phyloP scores from a whole-genome alignment of 2,113 vertebrate species.

The Ctenomys sociabilis region DNA sequence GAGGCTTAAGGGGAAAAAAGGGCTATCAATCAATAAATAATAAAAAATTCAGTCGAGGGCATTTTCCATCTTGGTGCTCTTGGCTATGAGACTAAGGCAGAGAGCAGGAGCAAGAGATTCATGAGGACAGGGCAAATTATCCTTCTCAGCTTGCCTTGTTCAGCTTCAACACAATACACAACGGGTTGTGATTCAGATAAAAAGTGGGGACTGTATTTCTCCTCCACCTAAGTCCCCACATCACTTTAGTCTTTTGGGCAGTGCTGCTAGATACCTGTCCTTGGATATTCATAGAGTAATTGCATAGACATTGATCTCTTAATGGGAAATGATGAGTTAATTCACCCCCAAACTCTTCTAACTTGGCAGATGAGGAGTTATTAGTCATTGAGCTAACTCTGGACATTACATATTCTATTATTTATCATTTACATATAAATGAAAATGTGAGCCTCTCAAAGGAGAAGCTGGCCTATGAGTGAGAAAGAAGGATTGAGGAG shows the following conservation, averaged over 20 bases:
- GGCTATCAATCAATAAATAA: slow-evolving; percentile 78
- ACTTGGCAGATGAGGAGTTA: slow-evolving; percentile 71
- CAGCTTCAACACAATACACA: neutral
- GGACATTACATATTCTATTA: slow-evolving; percentile 72
- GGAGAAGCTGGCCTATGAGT: neutral
- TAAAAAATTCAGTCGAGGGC: slow-evolving; percentile 74
- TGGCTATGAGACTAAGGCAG: slow-evolving; percentile 34
- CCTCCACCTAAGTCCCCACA: slow-evolving; percentile 22
- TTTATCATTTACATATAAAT: slow-evolving; percentile 79
- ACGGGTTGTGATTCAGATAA: neutral
- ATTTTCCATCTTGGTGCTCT: slow-evolving; percentile 73
- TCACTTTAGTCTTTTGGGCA: slow-evolving; percentile 46
- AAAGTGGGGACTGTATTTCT: neutral
- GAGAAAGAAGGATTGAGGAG: neutral
- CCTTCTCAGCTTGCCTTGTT: neutral
- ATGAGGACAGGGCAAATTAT: slow-evolving; percentile 44
- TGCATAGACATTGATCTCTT: slow-evolving; percentile 71
- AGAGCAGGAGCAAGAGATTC: neutral
- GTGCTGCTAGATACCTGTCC: slow-evolving; percentile 46
- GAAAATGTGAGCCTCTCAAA: slow-evolving; percentile 63
- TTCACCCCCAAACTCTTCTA: slow-evolving; percentile 70
- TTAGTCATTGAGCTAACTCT: slow-evolving; percentile 62
- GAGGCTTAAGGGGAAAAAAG: slow-evolving; percentile 1
- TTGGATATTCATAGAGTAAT: slow-evolving; percentile 54
- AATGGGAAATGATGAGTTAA: slow-evolving; percentile 73